A percentile compares a stretch with the other conserved stretches of the same genome.
These are phyloP conservation scores for Semnornis frantzii DNA, from an alignment of 2,113 vertebrate genomes.

Conservation along the genomic window DNA sequence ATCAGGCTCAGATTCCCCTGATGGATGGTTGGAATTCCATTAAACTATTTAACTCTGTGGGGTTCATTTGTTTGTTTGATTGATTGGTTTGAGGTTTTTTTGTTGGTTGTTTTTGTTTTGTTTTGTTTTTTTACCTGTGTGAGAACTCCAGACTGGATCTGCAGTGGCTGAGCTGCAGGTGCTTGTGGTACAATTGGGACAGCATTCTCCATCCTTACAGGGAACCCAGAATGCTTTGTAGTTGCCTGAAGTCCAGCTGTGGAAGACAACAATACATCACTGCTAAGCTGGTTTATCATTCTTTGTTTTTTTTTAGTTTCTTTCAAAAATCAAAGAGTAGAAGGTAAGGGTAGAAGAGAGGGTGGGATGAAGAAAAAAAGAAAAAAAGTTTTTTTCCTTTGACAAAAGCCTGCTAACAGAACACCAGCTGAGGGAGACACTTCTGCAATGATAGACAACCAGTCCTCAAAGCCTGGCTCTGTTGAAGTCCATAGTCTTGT, in stretches of 20 bases:
- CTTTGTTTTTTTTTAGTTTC: background rate
- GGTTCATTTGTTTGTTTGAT: background rate
- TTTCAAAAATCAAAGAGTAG: background rate
- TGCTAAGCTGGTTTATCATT: background rate
- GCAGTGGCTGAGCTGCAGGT: slow-evolving; percentile 90
- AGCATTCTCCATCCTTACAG: slow-evolving; percentile 94
- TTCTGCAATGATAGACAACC: background rate
- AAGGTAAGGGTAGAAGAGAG: background rate
- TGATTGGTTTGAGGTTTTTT: background rate
- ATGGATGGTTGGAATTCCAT: background rate
- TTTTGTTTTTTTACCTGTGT: slow-evolving; percentile 84
- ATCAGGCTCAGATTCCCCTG: background rate
- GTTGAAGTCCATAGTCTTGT: background rate
- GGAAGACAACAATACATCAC: slow-evolving; percentile 25
- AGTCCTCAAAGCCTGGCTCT: background rate
- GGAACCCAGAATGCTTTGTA: slow-evolving; percentile 91
- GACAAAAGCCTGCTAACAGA: background rate
- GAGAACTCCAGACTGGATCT: slow-evolving; percentile 94
- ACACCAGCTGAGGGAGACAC: background rate
- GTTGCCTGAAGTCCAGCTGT: slow-evolving; percentile 88
- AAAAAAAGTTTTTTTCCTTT: background rate
- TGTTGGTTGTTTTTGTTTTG: background rate
- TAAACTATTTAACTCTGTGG: background rate
- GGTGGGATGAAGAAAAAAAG: background rate
- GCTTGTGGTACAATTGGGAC: slow-evolving; percentile 94